Conservation (phyloP, 1,140 invertebrate species). For the Bombus vancouverensis region DNA sequence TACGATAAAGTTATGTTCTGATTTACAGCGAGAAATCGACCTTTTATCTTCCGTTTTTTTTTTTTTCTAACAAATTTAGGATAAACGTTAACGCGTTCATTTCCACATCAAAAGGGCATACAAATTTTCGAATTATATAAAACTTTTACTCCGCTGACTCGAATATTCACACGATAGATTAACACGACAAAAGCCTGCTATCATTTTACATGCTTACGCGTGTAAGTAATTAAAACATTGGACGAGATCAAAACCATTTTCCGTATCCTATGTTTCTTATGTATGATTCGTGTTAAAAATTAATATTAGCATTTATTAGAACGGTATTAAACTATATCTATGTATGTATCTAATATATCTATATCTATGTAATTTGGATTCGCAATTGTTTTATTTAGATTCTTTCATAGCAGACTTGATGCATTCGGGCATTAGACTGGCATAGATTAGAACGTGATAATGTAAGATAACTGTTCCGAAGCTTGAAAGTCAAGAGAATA, state of each 20-base stretch:
- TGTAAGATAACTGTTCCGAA: neutral
- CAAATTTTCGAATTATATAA: neutral
- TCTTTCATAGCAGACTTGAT: neutral
- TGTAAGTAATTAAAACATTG: no score
- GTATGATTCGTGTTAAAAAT: neutral
- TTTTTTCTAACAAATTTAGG: neutral
- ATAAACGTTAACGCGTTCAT: neutral
- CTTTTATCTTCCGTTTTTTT: no score
- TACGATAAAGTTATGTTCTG: neutral
- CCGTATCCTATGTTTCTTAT: no score
- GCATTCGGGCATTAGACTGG: no score
- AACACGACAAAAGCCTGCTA: no score
- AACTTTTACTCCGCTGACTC: neutral
- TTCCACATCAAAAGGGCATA: no score
- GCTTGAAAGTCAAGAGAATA: neutral
- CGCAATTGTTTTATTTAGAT: neutral
- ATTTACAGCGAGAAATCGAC: neutral
- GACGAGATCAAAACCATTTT: neutral
- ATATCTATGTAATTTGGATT: neutral
- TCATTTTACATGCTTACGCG: neutral
- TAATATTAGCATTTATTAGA: neutral
- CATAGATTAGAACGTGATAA: neutral
- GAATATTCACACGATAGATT: neutral
- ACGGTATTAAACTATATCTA: no score
- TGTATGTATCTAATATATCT: neutral